These are phyloP conservation scores for Lottia gigantea DNA, from an alignment of 2,888 invertebrate genomes.

Conservation along the genomic window DNA sequence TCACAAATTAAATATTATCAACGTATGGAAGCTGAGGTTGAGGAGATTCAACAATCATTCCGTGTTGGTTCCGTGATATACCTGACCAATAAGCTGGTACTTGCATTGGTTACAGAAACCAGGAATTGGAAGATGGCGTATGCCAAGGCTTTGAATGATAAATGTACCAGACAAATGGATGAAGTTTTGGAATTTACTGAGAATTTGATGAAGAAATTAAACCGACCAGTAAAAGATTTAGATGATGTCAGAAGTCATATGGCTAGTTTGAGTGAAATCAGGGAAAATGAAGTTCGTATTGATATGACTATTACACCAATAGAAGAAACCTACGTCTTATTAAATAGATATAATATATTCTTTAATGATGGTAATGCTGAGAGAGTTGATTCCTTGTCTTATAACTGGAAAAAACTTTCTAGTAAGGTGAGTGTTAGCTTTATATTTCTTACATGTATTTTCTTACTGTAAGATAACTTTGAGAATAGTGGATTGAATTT, in stretches of 20 bases:
- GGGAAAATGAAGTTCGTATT: constrained; percentile 95
- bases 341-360: constrained; percentile 86
- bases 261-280: constrained; percentile 88
- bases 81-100: constrained; percentile 76
- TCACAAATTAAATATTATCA: constrained; percentile 69
- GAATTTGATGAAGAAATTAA: constrained; percentile 89
- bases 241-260: constrained; percentile 94
- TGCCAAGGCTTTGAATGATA: constrained; percentile 67
- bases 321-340: constrained; percentile 93
- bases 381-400: constrained; percentile 89
- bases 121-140: constrained; percentile 68
- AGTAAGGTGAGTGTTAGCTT: constrained; percentile 55
- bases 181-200: constrained; percentile 84
- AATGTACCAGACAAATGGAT: constrained; percentile 68
- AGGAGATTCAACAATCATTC: constrained; percentile 60
- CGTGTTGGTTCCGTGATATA: constrained; percentile 66
- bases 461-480: too few species aligned
- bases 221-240: constrained; percentile 86
- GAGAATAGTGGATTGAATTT: too few species aligned
- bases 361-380: constrained; percentile 91
- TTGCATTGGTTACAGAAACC: constrained; percentile 79
- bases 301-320: constrained; percentile 93
- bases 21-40: constrained; percentile 67
- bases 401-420: constrained; percentile 87
- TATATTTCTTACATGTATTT: not conserved